phyloP scores from a whole-genome alignment of 1,140 invertebrate species.

The Cheumatopsyche charites region DNA sequence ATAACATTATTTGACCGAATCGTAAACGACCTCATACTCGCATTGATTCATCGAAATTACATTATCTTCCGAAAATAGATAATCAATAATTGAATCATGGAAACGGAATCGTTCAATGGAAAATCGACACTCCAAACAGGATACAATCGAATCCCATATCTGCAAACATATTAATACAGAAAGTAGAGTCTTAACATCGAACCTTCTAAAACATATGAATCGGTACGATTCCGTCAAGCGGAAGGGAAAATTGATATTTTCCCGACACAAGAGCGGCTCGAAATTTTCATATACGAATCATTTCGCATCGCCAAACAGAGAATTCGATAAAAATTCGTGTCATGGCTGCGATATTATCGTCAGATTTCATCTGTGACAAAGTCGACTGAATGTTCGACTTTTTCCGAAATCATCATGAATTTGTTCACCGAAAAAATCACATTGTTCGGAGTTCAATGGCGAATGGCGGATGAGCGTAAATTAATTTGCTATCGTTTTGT shows the following conservation, averaged over 20 bases:
- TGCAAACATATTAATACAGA: background rate
- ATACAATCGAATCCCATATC: background rate
- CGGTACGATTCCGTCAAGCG: background rate
- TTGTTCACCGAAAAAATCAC: too few species aligned
- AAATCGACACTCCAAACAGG: background rate
- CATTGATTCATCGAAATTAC: too few species aligned
- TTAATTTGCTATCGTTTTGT: too few species aligned
- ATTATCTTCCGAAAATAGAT: too few species aligned
- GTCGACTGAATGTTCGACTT: background rate
- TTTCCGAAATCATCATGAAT: too few species aligned
- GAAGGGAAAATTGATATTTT: conserved; percentile 1
- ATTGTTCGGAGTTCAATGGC: too few species aligned
- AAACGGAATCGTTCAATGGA: too few species aligned
- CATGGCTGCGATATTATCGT: background rate
- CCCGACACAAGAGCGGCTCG: background rate
- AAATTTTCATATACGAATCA: too few species aligned
- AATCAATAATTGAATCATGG: too few species aligned
- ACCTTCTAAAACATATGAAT: background rate
- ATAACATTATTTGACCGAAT: too few species aligned
- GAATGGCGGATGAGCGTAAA: too few species aligned
- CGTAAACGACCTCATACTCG: too few species aligned
- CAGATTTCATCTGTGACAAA: background rate
- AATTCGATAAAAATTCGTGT: background rate
- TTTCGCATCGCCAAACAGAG: background rate
- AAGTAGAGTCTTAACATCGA: background rate